These are phyloP conservation scores for Patiria miniata DNA, from an alignment of 35 echinoderm and acorn worm species.

Conservation along the genomic window DNA sequence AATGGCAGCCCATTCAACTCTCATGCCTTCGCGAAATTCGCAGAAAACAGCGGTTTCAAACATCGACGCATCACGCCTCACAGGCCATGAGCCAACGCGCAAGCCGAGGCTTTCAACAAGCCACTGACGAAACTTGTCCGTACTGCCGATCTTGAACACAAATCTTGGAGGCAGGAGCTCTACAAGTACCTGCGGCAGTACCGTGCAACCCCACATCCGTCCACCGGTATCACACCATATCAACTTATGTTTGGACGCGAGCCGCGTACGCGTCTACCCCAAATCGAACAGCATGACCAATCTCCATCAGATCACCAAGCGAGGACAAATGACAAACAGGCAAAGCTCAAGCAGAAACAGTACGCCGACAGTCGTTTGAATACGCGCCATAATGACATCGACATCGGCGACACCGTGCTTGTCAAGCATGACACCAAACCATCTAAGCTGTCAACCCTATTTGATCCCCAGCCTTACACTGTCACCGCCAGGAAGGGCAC, in stretches of 20 bases:
- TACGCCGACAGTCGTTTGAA: neutral
- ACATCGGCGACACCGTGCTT: neutral
- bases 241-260: conserved; percentile 50
- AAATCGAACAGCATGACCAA: neutral
- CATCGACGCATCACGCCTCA: conserved; percentile 69
- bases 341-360: neutral
- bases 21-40: conserved; percentile 17
- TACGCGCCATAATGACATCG: neutral
- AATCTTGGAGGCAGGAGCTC: conserved; percentile 70
- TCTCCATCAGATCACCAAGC: neutral
- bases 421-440: neutral
- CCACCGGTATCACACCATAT: conserved; percentile 51
- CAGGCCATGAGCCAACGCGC: conserved; percentile 66
- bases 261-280: neutral
- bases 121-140: conserved; percentile 32
- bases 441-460: conserved; percentile 49
- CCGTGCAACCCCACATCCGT: conserved; percentile 60
- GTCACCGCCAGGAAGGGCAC: conserved; percentile 44
- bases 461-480: conserved; percentile 44
- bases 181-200: conserved; percentile 73
- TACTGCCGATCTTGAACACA: conserved; percentile 33
- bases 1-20: conserved; percentile 64
- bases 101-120: conserved; percentile 48
- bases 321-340: neutral
- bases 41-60: conserved; percentile 65